phyloP scores from a whole-genome alignment of 2,113 vertebrate species.

The Falco punctatus region DNA sequence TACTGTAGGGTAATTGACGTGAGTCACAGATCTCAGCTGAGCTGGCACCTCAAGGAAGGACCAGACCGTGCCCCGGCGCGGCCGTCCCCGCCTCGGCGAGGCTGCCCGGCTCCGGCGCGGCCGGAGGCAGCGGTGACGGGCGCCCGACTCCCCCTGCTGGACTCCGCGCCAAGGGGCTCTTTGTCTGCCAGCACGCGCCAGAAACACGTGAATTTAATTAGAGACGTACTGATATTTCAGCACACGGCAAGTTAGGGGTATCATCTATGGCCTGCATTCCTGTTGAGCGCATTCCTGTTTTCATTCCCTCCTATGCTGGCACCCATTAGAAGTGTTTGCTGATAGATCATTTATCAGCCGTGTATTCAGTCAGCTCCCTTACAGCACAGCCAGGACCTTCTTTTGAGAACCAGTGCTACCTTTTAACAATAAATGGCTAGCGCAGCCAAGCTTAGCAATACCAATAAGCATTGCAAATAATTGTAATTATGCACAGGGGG shows the following conservation, averaged over 20 bases:
- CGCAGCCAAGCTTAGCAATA: neutral
- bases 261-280: neutral
- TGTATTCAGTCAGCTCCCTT: neutral
- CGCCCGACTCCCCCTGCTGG: neutral
- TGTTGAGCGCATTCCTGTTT: neutral
- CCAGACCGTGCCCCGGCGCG: neutral
- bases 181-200: neutral
- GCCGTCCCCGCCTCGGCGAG: neutral
- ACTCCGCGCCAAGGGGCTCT: neutral
- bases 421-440: neutral
- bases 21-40: neutral
- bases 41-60: neutral
- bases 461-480: neutral
- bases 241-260: rapidly evolving
- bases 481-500: neutral
- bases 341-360: neutral
- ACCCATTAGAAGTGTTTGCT: neutral
- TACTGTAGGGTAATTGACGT: rapidly evolving
- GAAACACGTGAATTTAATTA: neutral
- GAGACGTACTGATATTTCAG: neutral
- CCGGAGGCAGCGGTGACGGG: neutral
- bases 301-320: neutral
- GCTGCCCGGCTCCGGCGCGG: neutral
- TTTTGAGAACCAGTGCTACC: neutral
- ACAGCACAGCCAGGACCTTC: neutral